Conservation (phyloP, 2,113 vertebrate species). For the Todiramphus saurophagus region DNA sequence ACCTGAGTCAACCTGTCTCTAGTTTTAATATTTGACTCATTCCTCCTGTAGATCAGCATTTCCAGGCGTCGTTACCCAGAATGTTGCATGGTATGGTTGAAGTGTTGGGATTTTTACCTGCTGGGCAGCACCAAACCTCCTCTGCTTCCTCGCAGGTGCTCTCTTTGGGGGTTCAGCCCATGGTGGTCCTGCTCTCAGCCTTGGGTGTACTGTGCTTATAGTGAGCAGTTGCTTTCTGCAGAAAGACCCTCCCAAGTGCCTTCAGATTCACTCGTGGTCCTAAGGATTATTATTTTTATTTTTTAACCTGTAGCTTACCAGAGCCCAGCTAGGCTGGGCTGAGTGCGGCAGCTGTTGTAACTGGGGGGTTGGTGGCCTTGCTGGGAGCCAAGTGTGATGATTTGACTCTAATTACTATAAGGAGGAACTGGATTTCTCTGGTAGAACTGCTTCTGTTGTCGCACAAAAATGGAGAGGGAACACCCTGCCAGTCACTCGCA, state of each 20-base stretch:
- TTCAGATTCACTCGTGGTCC: not conserved
- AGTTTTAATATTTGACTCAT: not conserved
- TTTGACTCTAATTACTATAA: not conserved
- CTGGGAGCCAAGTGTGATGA: not conserved
- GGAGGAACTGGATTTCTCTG: not conserved
- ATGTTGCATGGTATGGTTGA: not conserved
- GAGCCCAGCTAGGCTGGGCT: not conserved
- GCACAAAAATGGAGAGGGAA: not conserved
- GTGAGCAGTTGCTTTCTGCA: not conserved
- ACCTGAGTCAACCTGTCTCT: too few relatives aligned
- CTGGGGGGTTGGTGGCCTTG: fast-evolving
- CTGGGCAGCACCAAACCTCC: not conserved
- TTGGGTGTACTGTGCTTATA: fast-evolving
- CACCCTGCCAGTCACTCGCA: not conserved
- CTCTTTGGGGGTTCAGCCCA: fast-evolving
- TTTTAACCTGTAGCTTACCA: not conserved
- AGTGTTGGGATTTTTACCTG: not conserved
- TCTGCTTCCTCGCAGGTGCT: not conserved
- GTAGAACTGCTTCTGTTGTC: not conserved
- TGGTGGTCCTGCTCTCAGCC: not conserved
- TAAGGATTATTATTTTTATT: not conserved
- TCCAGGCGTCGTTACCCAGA: not conserved
- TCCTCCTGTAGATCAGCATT: not conserved
- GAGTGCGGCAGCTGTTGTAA: fast-evolving
- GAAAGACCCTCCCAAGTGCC: not conserved